Base-by-base conservation (phyloP, 2,113 vertebrate genomes). In the Hemichromis elongatus region DNA sequence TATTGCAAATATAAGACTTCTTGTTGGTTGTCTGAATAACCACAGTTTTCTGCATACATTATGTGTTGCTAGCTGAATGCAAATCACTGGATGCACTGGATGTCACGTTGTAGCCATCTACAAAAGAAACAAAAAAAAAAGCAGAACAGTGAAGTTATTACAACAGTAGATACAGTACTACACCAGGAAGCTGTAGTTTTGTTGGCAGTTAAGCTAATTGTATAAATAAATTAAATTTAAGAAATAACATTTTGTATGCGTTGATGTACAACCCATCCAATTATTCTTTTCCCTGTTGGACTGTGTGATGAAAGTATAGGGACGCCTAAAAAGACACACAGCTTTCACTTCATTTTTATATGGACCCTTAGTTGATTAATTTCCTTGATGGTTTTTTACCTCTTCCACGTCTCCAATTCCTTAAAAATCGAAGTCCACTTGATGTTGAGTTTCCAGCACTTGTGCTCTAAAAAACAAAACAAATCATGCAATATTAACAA, bases 391-490 rank as follows among this genome's bases (percentile, higher is more conserved):
- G 35, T 42, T 42, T 11, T 21, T 68, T 91, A 92, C 93, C 90
- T 92, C 83, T 80, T 70, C 68, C 68, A 81, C 14, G 56, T 63
- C 45, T 75, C 77, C 35, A n/a, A n/a, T 70, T 86, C 4, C 28
- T 18, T 0, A 89, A 45, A 52, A 92, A 54, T 26, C 3, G n/a
- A 28, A 86, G 33, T 37, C 28, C 3, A 8, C 5, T 37, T 68
- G 63, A 68, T 57, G 55, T 16, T 66, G 88, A 83, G 3, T 81
- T 35, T 57, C 80, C 90, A 78, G 18, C 61, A 11, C 75, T 89
- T 55, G 89, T 92, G 81, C 56, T 95, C 93, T 94, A 28, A 3
- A 57, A 33, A 63, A 85, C 79, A 12, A 21, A 37, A 75, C 6
- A 2, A 9, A 77, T 14, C 12, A 77, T 4, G 28, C 55, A 57